Evolutionary conservation across 2,888 invertebrate species (phyloP).

Genomic region (Drosophila antonietae): DNA sequence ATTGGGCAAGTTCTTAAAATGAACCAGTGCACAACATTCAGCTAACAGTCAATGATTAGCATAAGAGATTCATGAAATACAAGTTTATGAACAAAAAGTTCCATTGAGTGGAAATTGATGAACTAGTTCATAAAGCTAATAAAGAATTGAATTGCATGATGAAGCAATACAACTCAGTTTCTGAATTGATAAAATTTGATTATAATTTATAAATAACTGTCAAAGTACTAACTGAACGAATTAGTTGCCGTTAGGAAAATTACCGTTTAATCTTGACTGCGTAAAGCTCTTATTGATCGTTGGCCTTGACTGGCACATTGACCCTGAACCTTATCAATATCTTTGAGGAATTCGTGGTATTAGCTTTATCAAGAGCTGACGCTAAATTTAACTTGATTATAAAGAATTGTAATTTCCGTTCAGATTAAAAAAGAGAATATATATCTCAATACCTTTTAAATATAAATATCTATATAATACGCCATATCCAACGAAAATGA

Average conservation of each 20-base stretch:
- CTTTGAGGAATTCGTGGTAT: background rate
- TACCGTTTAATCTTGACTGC: background rate
- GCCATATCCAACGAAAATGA: background rate
- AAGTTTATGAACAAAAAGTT: background rate
- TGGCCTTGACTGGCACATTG: slow-evolving; percentile 1
- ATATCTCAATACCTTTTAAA: background rate
- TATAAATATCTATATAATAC: background rate
- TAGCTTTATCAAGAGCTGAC: background rate
- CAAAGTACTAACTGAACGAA: background rate
- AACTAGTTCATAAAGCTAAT: no score
- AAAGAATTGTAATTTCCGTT: background rate
- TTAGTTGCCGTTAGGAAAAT: background rate
- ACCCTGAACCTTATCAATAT: background rate
- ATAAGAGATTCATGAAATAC: no score
- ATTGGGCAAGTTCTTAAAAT: no score
- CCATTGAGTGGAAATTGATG: background rate
- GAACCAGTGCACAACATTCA: no score
- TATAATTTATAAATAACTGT: background rate
- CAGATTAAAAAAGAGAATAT: background rate
- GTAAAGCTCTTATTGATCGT: background rate
- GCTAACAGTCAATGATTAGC: no score
- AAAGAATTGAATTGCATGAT: background rate
- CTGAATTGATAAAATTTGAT: background rate
- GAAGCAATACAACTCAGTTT: background rate
- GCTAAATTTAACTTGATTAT: background rate